A percentile compares a stretch with the other conserved stretches of the same genome.
Evolutionary conservation across 2,797 vertebrate species (phyloP).

Genomic region (Loris lydekkerianus): DNA sequence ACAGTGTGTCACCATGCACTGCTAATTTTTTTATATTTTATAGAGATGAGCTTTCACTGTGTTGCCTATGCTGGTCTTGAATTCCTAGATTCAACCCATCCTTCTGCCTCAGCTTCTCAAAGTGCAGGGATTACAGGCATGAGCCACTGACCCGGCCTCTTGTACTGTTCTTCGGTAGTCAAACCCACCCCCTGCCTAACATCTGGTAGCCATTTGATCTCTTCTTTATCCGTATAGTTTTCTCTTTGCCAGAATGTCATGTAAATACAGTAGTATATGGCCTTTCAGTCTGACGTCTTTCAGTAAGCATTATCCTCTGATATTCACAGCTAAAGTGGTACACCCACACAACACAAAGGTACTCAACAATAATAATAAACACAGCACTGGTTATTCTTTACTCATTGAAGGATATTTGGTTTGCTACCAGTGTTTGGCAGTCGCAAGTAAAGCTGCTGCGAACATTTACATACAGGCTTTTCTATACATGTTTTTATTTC

Average conservation of each 20-base stretch:
- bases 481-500: background rate
- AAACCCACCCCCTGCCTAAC: background rate
- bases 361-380: no score
- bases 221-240: background rate
- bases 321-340: background rate
- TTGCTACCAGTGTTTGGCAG: background rate
- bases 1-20: background rate
- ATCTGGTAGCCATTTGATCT: background rate
- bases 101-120: background rate
- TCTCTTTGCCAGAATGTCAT: background rate
- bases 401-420: background rate
- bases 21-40: background rate
- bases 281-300: conserved; percentile 10
- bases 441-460: background rate
- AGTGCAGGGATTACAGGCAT: background rate
- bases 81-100: background rate
- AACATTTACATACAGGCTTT: background rate
- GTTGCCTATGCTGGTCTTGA: background rate
- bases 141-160: background rate
- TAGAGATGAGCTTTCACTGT: background rate
- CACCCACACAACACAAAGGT: no score
- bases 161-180: background rate
- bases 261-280: background rate
- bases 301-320: background rate
- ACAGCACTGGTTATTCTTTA: background rate